Evolutionary conservation across 64 coral and sea anemone species (phyloP), one percentile per base, ranked within the genome.

Genomic region (Pocillopora damicornis): DNA sequence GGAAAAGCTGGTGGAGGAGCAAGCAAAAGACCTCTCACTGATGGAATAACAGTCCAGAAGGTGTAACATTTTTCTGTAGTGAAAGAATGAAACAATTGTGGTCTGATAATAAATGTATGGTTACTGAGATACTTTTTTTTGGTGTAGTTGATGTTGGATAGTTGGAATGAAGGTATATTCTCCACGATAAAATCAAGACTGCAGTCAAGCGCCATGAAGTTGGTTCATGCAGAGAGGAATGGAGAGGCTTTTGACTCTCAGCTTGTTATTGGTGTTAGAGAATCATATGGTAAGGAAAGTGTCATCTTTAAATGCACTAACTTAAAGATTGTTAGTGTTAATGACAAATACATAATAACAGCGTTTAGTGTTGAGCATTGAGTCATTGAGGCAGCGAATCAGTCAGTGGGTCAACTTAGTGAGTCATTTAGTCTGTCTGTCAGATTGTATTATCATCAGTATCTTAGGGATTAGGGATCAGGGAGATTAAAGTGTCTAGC

Each of bases 191-290:
- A 95, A 64, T 77, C 79, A 57, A 87, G 91, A 34, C 60, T 99
- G 23, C 97, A 99, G 83, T 95, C 90, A 36, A 95, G 97, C 91
- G 97, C 97, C 17, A 99, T 99, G 97, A 99, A 95, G 75, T 74
- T 99, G 38, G 97, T 99, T 74, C 93, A 99, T 85, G 82, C 90
- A n/a, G 96, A 99, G 73, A 95, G 97, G 16, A 92, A 95, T 90
- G 97, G 97, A 9, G 97, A 99, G 63, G 93, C 97, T 75, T 99
- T 99, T 95, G 97, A 99, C 61, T 95, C 93, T 20, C 97, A 99
- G 36, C 79, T 99, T 58, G 97, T 99, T 73, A 99, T 99, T 95
- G 97, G 97, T 69, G 97, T 99, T 3, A 81, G 97, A 67, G 97
- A 99, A 88, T 99, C 97, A 1, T 99, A 99, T 88, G 97, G 97